Base-by-base conservation (phyloP, 2,797 vertebrate genomes). In the Nyctibius grandis region DNA sequence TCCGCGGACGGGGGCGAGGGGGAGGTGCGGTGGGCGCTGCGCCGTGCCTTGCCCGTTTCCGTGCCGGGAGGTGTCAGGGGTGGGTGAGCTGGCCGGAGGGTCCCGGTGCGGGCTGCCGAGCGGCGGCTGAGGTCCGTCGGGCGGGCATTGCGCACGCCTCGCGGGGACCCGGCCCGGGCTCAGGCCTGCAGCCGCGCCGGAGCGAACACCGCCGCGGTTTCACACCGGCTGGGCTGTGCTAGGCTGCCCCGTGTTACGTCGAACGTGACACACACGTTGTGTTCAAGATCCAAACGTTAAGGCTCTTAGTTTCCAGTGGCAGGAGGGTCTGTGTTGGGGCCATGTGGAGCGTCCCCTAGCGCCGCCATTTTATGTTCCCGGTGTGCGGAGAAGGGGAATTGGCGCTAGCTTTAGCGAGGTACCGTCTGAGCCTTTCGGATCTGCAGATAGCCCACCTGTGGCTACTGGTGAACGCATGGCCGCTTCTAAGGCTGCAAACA, bases 391-490 rank as follows among this genome's bases (percentile, higher is more conserved):
- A 11, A 47, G 45, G 15, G 50, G 47, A 23, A 15, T 29, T 9
- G 8, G 50, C 15, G 28, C 28, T 8, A 15, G 28, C 9, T 15
- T 5, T 28, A 26, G 11, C 16, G 26, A 28, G 15, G 26, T 14
- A 50, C 12, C 29, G 29, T 31, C 17, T 60, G 67, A 59, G 36
- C 12, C 4, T 7, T 31, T 33, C 1, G 10, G 61, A 5, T 1
- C 34, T 13, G 31, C 7, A 8, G 11, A 0, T 33, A 14, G 7
- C 9, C 7, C 34, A 0, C 20, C 0, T 1, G 50, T 5, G 25
- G 40, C 0, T 33, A 3, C 26, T 29, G 20, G 18, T 9, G 56
- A 11, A 26, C 3, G 33, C 12, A 7, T 2, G 34, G 74, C 47
- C 15, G 0, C 34, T 57, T 12, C 38, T 25, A 1, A 26, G 80